A percentile compares a stretch with the other conserved stretches of the same genome.
Conservation (phyloP, 2,113 vertebrate genomes). For the Tenebrosternarchus preto region DNA sequence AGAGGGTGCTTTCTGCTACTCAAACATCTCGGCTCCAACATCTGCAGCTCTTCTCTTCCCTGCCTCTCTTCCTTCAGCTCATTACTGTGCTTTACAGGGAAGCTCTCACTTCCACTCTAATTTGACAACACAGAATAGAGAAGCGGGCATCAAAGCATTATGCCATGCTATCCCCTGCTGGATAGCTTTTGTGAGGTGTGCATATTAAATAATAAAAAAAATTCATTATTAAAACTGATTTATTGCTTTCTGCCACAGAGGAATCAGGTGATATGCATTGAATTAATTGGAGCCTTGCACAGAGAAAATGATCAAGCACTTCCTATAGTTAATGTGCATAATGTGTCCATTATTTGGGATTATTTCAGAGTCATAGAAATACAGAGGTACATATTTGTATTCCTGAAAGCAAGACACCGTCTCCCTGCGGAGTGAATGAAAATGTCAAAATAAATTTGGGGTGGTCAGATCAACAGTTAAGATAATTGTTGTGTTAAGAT, state of each 20-base stretch:
- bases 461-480: constrained; percentile 17
- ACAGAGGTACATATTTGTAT: constrained; percentile 17
- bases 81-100: background rate
- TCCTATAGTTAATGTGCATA: constrained; percentile 43
- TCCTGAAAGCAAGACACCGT: constrained; percentile 23
- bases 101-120: constrained; percentile 29
- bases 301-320: constrained; percentile 32
- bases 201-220: constrained; percentile 51
- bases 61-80: background rate
- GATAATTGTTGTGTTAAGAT: background rate
- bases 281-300: constrained; percentile 39
- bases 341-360: constrained; percentile 23
- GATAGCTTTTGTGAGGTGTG: constrained; percentile 28
- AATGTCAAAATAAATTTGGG: constrained; percentile 19
- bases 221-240: constrained; percentile 57
- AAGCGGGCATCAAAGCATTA: constrained; percentile 33
- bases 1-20: background rate
- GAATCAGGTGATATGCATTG: constrained; percentile 22
- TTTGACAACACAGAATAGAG: constrained; percentile 39
- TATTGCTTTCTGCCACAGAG: constrained; percentile 37
- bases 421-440: background rate
- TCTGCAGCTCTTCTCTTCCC: background rate
- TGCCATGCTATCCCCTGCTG: background rate
- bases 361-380: constrained; percentile 7
- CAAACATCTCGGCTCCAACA: background rate